phyloP scores from a whole-genome alignment of 2,797 vertebrate species.

The Gobio occitaniae region DNA sequence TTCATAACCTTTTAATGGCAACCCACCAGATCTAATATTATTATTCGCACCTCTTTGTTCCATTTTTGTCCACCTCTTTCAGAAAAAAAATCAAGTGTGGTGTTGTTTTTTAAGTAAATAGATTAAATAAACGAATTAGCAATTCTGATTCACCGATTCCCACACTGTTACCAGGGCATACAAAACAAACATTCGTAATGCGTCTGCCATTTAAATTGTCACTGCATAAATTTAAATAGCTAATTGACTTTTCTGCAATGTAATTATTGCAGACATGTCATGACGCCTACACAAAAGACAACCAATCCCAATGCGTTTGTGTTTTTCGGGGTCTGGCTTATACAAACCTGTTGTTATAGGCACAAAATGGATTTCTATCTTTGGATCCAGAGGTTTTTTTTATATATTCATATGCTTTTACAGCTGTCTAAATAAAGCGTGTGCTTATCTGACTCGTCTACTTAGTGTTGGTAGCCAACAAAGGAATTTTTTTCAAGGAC shows the following conservation, averaged over 20 bases:
- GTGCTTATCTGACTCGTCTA: background rate
- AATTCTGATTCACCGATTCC: conserved; percentile 28
- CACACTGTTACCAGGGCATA: background rate
- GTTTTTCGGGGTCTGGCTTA: background rate
- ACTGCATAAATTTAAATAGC: conserved; percentile 34
- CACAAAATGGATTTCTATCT: background rate
- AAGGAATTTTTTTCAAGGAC: conserved; percentile 17
- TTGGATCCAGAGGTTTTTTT: background rate
- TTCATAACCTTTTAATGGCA: conserved; percentile 32
- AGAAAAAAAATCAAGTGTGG: background rate
- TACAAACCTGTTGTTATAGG: conserved; percentile 20
- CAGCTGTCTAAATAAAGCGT: conserved; percentile 30
- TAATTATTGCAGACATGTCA: conserved; percentile 10
- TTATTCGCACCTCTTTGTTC: conserved; percentile 7
- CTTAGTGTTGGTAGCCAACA: background rate
- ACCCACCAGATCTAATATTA: conserved; percentile 12
- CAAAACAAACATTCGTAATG: conserved; percentile 29
- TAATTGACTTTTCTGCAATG: conserved; percentile 25
- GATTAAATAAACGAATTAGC: conserved; percentile 33
- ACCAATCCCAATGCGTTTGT: background rate
- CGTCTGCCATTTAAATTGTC: conserved; percentile 19
- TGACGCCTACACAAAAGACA: conserved; percentile 27
- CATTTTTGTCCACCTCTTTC: background rate
- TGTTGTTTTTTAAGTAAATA: conserved; percentile 19
- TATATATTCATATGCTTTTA: conserved; percentile 23